phyloP scores from a whole-genome alignment of 2,888 invertebrate genomes.

The Matsumyia berberina region DNA sequence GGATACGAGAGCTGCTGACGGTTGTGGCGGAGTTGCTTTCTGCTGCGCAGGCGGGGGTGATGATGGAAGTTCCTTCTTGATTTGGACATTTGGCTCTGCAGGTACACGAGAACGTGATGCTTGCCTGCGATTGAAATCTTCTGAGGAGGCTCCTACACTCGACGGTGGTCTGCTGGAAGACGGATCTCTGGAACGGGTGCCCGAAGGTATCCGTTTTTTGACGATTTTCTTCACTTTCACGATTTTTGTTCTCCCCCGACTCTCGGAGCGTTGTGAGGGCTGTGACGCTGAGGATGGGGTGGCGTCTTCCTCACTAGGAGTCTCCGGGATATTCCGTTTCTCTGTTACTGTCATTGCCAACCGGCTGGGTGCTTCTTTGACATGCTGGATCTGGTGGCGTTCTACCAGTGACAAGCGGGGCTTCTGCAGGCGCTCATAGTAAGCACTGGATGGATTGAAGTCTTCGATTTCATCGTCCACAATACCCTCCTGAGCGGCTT shows the following conservation, averaged over 20 bases:
- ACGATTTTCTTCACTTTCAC: slow-evolving; percentile 82
- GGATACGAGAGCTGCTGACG: slow-evolving; percentile 23
- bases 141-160: slow-evolving; percentile 50
- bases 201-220: slow-evolving; percentile 81
- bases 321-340: slow-evolving; percentile 75
- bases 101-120: background rate
- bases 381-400: slow-evolving; percentile 81
- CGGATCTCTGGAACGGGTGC: slow-evolving; percentile 82
- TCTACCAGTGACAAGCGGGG: slow-evolving; percentile 83
- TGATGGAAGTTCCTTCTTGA: slow-evolving; percentile 14
- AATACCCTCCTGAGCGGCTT: slow-evolving; percentile 83
- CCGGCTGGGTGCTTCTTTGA: slow-evolving; percentile 80
- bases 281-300: slow-evolving; percentile 69
- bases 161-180: slow-evolving; percentile 79
- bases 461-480: slow-evolving; percentile 75
- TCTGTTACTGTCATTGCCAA: slow-evolving; percentile 77
- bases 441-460: slow-evolving; percentile 62
- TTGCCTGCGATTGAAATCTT: slow-evolving; percentile 39
- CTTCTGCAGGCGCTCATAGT: slow-evolving; percentile 79
- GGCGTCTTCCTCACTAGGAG: slow-evolving; percentile 77
- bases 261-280: slow-evolving; percentile 80
- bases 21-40: slow-evolving; percentile 20
- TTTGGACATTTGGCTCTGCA: slow-evolving; percentile 1
- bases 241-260: slow-evolving; percentile 82
- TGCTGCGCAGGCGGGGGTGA: slow-evolving; percentile 33